A percentile compares a stretch with the other conserved stretches of the same genome.
phyloP scores from a whole-genome alignment of 1,140 invertebrate species.

The Pseudomyrmex pallidus region DNA sequence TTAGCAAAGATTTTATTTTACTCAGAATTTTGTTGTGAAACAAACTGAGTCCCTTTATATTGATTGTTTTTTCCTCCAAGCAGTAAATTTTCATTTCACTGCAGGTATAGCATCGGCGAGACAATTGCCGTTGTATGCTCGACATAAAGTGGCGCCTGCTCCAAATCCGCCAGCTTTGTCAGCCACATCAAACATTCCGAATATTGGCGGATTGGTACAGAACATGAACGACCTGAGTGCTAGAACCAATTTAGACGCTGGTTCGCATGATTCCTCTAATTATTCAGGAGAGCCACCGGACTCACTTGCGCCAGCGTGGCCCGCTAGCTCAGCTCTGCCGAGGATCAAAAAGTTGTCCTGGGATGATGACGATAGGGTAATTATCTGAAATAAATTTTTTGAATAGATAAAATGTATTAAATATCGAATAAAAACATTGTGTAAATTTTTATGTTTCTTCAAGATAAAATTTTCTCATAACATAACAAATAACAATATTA shows the following conservation, averaged over 20 bases:
- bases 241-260: slow-evolving; percentile 78
- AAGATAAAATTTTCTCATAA: no score
- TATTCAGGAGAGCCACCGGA: slow-evolving; percentile 82
- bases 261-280: slow-evolving; percentile 82
- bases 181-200: slow-evolving; percentile 82
- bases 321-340: slow-evolving; percentile 86
- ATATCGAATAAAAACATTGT: no score
- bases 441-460: no score
- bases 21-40: no score
- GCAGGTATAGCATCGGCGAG: slow-evolving; percentile 74
- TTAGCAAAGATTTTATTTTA: neutral
- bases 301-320: slow-evolving; percentile 84
- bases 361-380: slow-evolving; percentile 88
- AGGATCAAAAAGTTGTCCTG: slow-evolving; percentile 91
- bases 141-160: slow-evolving; percentile 84
- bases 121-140: slow-evolving; percentile 79
- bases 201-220: slow-evolving; percentile 82
- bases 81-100: neutral
- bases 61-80: neutral
- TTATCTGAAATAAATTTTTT: slow-evolving; percentile 20
- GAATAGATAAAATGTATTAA: neutral
- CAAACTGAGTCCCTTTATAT: no score
- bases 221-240: slow-evolving; percentile 84
- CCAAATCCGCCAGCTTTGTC: slow-evolving; percentile 82
- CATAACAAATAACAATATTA: neutral